Base-by-base conservation (phyloP, 2,113 vertebrate species). In the Pipa parva region DNA sequence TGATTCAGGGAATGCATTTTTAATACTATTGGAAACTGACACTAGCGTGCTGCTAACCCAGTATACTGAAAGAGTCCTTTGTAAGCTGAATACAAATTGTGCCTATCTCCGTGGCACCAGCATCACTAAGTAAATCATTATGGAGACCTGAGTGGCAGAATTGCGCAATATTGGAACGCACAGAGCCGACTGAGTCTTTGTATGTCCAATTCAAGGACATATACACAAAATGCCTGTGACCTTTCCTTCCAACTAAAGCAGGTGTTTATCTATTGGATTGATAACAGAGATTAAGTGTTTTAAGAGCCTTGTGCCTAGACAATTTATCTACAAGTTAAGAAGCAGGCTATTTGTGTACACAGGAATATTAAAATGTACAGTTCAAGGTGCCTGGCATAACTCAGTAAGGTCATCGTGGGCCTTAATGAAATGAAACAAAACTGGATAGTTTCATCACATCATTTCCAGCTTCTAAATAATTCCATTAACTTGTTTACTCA, bases 211-310 rank as follows among this genome's bases (percentile, higher is more conserved):
- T 24, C 65, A 69, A 60, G 65, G 65, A 60, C 57, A 60, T 22
- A 51, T 11, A 13, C 28, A 33, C 36, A 21, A 68, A 58, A 64
- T 37, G 27, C 29, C 22, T 52, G 29, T 60, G 65, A 60, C 65
- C 46, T 60, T 60, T 69, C 60, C 52, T 52, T 69, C 65, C 46
- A 42, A 46, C 13, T 50, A 31, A 60, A 69, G 31, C 65, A 69
- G 65, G 65, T 69, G 65, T 60, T 60, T 60, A 69, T 69, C 65
- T 60, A 29, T 33, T 24, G 56, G 46, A 22, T 17, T 9, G 65
- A 68, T 68, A 59, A 68, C 45, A 26, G 65, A 52, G 65, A 69
- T 69, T 69, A 69, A 69, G 57, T 69, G 65, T 45, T 29, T 29
- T 60, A 60, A 52, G 65, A 51, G 65, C 65, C 65, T 69, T 69